Base-by-base conservation (phyloP, 2,888 invertebrate species). In the Calameuta filiformis region DNA sequence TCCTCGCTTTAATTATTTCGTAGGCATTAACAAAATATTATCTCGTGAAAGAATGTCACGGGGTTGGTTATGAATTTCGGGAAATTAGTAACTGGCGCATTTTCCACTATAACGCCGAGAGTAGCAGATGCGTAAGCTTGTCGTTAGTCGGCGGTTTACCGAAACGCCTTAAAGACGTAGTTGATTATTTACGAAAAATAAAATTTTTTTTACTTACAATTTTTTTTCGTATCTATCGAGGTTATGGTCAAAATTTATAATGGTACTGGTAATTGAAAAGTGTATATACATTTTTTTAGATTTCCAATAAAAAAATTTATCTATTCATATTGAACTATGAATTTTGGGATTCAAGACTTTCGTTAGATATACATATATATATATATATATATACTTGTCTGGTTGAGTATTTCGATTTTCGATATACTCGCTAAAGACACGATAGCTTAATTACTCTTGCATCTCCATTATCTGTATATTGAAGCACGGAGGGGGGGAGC, bases 381-480 rank as follows among this genome's bases (percentile, higher is more conserved):
- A 56, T 23, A 56, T 0, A 9, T 23, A 9, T 23, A 56, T 6
- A 9, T 56, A 56, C 9, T 56, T 23, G 6, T 56, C 23, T 15
- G 9, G 9, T 56, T 56, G 56, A 56, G 56, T 6, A 56, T 23
- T 56, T 56, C 23, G 56, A 56, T 56, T 23, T 9, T 0, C 23
- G 23, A 23, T 56, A 9, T 23, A 56, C 56, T 6, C 23, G 23
- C 23, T 23, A 2, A 23, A 56, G 56, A 56, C 23, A 0, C 56
- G 23, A 56, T 23, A 23, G 56, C 56, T 56, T 56, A 23, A 56
- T 56, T 15, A 56, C 23, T 56, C 23, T 56, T 23, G 56, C 23
- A 82, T 84, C 81, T 84, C 80, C 77, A 75, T 83, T 80, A 78
- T 33, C 68, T 23, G 23, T 56, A 23, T 56, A 23, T 23, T 56